These are phyloP conservation scores for Fukomys damarensis DNA, from an alignment of 2,113 vertebrate species.

Conservation along the genomic window DNA sequence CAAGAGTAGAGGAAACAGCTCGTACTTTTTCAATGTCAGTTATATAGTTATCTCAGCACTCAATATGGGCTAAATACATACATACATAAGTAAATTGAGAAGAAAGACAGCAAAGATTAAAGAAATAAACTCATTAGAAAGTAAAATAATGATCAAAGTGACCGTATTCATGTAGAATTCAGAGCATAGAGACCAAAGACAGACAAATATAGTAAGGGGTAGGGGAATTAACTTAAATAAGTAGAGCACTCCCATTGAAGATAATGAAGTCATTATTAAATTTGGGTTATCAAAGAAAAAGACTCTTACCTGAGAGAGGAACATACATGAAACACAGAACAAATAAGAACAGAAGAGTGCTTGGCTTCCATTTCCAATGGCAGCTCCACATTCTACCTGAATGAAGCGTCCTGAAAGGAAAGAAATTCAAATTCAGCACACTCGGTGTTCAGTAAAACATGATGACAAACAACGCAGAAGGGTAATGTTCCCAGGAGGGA, in stretches of 20 bases:
- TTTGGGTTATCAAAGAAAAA: not conserved
- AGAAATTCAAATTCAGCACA: slow-evolving; percentile 61
- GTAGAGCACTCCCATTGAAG: not conserved
- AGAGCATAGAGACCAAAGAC: not conserved
- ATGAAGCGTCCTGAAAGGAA: slow-evolving; percentile 88
- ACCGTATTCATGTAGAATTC: not conserved
- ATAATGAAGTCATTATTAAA: not conserved
- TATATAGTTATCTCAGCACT: slow-evolving; percentile 46
- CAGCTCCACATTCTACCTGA: slow-evolving; percentile 86
- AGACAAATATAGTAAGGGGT: not conserved
- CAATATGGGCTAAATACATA: slow-evolving; percentile 55
- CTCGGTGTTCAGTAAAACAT: not conserved
- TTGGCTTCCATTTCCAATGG: slow-evolving; percentile 90
- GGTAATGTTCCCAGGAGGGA: not conserved
- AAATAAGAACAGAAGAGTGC: slow-evolving; percentile 83
- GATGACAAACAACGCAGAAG: not conserved
- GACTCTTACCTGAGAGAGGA: slow-evolving; percentile 86
- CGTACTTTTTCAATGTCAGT: not conserved
- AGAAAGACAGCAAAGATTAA: slow-evolving; percentile 46
- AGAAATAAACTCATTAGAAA: not conserved
- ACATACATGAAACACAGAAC: slow-evolving; percentile 81
- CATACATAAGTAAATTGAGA: slow-evolving; percentile 52
- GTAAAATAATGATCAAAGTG: slow-evolving; percentile 52
- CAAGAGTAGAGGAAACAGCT: slow-evolving; percentile 34
- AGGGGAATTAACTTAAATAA: not conserved